Evolutionary conservation across 2,888 invertebrate species (phyloP), one percentile per base, ranked within the genome.

Genomic region (Chelonus formosanus): DNA sequence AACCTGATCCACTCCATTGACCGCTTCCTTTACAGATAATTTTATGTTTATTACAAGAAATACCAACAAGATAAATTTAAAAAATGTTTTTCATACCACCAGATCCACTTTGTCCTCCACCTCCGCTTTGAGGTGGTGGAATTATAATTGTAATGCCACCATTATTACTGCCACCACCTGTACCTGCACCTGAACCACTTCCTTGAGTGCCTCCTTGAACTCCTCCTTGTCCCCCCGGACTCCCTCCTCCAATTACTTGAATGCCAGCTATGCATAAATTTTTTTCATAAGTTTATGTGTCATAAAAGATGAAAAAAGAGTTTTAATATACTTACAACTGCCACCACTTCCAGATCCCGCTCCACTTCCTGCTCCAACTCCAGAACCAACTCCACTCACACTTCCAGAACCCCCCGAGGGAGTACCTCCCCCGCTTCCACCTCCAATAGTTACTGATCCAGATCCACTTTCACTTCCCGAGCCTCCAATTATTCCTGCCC

Each of bases 401-500:
- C 40, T 40, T 1, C 56, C 8, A 45, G 34, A 4, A 3, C 32
- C 32, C 36, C 63, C 56, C 10, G 48, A 5, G 5, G 44, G 32
- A 50, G 36, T 31, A 36, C 34, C 40, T 10, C 58, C 64, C 3
- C 50, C 57, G 31, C 52, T 52, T 3, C 63, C 63, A 6, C 56
- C 56, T 8, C 56, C 56, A 8, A n/a, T 32, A 3, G 44, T 7
- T 5, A 3, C 8, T 8, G 32, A 32, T 7, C 56, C 44, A 1
- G 20, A 10, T 40, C 56, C 56, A 44, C 20, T 8, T 44, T 44
- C 43, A 32, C 57, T 34, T 10, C 43, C 43, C n/a, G 40, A n/a
- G 8, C 56, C 31, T 1, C 31, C 31, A 8, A 5, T 44, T 3
- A 7, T 35, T 36, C 35, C 5, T 56, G 10, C 31, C 44, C 62